Conservation (phyloP, 2,113 vertebrate genomes). For the Corynorhinus townsendii region DNA sequence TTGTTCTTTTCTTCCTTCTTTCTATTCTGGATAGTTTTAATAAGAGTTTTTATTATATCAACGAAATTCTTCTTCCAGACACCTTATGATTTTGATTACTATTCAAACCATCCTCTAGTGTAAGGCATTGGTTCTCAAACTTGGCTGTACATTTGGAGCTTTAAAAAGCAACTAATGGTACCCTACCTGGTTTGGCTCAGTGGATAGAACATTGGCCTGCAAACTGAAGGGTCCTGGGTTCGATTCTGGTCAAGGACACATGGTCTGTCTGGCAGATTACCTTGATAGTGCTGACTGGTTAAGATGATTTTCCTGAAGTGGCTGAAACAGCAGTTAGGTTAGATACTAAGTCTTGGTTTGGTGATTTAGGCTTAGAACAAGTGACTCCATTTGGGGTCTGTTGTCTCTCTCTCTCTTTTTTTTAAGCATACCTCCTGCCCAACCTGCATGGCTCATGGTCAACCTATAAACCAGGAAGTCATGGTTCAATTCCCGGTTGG, state of each 20-base stretch:
- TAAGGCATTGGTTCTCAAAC: background rate
- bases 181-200: too few relatives aligned
- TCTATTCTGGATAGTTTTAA: conserved; percentile 19
- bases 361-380: background rate
- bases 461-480: too few relatives aligned
- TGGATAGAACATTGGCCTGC: too few relatives aligned
- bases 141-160: background rate
- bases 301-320: background rate
- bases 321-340: background rate
- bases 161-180: background rate
- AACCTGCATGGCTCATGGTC: too few relatives aligned
- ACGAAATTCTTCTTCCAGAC: conserved; percentile 32
- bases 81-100: conserved; percentile 52
- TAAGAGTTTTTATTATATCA: conserved; percentile 60
- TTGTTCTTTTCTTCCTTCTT: conserved; percentile 54
- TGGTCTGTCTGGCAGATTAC: background rate
- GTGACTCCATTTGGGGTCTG: background rate
- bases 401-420: background rate
- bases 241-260: background rate
- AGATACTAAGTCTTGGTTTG: background rate
- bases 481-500: too few relatives aligned
- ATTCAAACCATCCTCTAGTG: conserved; percentile 28
- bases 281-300: background rate
- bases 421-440: too few relatives aligned
- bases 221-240: too few relatives aligned